phyloP scores from a whole-genome alignment of 2,888 invertebrate genomes.

The Metallyticus violacea region DNA sequence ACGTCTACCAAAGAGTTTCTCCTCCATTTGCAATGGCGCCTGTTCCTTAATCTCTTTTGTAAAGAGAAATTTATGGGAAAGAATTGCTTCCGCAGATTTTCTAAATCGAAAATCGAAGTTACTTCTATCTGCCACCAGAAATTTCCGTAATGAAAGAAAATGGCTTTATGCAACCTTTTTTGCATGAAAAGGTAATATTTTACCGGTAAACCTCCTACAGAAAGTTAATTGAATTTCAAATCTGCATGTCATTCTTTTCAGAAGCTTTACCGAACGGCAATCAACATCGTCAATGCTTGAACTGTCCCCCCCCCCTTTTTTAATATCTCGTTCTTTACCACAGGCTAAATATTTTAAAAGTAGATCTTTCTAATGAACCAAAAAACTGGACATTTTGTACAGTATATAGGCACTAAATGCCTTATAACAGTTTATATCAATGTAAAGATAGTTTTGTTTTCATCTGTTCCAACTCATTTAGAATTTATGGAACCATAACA shows the following conservation, averaged over 20 bases:
- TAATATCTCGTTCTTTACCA: not conserved
- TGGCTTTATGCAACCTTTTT: not conserved
- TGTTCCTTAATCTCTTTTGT: not conserved
- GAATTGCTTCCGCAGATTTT: not conserved
- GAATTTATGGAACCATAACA: too few relatives aligned
- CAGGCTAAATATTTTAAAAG: too few relatives aligned
- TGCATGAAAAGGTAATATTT: not conserved
- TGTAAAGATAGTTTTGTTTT: too few relatives aligned
- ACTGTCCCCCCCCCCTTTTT: too few relatives aligned
- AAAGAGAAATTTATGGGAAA: not conserved
- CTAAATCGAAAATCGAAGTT: not conserved
- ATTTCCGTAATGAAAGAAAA: not conserved
- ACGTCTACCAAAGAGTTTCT: not conserved
- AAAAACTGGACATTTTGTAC: too few relatives aligned
- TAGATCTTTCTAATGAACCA: too few relatives aligned
- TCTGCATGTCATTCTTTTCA: not conserved
- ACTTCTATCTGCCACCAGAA: not conserved
- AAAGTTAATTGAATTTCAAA: not conserved
- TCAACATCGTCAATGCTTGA: not conserved
- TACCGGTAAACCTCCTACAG: not conserved
- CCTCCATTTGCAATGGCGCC: not conserved
- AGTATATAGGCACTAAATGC: too few relatives aligned
- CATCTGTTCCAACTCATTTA: too few relatives aligned
- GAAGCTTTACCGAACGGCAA: not conserved
- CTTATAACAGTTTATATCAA: too few relatives aligned